These are phyloP conservation scores for Ichneumoninae sp. DNA, from an alignment of 2,888 invertebrate species.

Conservation along the genomic window DNA sequence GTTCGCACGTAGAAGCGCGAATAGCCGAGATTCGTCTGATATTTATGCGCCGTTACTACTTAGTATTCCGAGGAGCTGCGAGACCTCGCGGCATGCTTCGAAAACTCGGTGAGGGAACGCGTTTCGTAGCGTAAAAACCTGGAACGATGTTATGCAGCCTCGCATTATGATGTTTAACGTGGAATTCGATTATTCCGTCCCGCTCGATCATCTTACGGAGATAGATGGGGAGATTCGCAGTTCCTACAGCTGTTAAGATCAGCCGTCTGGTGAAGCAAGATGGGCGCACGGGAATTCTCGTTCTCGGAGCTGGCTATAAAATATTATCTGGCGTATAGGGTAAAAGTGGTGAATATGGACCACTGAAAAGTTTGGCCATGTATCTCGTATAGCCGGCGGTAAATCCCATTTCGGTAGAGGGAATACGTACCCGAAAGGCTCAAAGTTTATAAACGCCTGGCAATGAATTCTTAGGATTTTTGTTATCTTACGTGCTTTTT, in stretches of 20 bases:
- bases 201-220: neutral
- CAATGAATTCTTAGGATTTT: no score
- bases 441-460: no score
- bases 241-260: neutral
- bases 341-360: no score
- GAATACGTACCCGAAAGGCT: no score
- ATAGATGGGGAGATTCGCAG: neutral
- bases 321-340: no score
- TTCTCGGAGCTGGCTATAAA: conserved; percentile 48
- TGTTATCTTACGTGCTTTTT: no score
- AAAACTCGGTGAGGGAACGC: neutral
- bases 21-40: conserved; percentile 46
- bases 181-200: neutral
- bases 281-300: conserved; percentile 5
- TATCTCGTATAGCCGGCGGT: no score
- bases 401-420: no score
- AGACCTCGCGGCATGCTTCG: neutral
- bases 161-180: conserved; percentile 1
- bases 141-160: neutral
- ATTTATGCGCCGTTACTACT: conserved; percentile 49
- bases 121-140: neutral
- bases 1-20: conserved; percentile 11
- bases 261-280: conserved; percentile 13
- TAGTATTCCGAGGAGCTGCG: conserved; percentile 18
- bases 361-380: no score